These are phyloP conservation scores for Campylomormyrus numenius DNA, from an alignment of 2,113 vertebrate species.

Conservation along the genomic window DNA sequence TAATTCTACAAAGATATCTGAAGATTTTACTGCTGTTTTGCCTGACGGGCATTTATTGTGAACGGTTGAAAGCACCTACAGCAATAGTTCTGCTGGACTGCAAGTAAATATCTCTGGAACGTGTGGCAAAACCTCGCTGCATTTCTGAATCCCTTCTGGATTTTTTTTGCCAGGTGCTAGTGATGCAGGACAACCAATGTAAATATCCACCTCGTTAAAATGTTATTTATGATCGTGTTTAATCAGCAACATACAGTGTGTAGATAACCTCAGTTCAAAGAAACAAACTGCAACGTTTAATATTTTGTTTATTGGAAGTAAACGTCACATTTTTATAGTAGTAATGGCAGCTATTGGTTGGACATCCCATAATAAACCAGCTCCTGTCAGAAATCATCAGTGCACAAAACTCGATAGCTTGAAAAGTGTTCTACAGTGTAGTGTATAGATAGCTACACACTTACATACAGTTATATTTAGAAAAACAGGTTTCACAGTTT, in stretches of 20 bases:
- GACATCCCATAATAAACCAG: background rate
- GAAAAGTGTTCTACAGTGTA: constrained; percentile 20
- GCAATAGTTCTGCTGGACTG: background rate
- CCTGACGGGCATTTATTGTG: background rate
- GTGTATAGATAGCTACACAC: constrained; percentile 17
- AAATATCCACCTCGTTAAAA: background rate
- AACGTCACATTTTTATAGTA: constrained; percentile 11
- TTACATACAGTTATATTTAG: constrained; percentile 34
- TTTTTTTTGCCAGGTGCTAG: background rate
- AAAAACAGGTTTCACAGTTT: constrained; percentile 75
- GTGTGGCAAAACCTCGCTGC: background rate
- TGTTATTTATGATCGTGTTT: background rate
- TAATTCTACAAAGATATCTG: background rate
- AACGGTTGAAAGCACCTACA: background rate
- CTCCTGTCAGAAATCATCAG: constrained; percentile 19
- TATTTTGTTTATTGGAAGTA: constrained; percentile 11
- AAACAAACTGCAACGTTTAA: background rate
- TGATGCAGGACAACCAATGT: background rate
- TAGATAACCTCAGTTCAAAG: background rate
- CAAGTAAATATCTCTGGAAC: background rate
- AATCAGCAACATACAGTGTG: background rate
- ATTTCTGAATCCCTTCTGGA: background rate
- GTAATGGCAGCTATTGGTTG: constrained; percentile 10
- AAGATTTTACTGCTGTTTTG: background rate
- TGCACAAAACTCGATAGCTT: constrained; percentile 15